These are phyloP conservation scores for Oncopodura yosiiana DNA, from an alignment of 1,140 invertebrate species.

Conservation along the genomic window DNA sequence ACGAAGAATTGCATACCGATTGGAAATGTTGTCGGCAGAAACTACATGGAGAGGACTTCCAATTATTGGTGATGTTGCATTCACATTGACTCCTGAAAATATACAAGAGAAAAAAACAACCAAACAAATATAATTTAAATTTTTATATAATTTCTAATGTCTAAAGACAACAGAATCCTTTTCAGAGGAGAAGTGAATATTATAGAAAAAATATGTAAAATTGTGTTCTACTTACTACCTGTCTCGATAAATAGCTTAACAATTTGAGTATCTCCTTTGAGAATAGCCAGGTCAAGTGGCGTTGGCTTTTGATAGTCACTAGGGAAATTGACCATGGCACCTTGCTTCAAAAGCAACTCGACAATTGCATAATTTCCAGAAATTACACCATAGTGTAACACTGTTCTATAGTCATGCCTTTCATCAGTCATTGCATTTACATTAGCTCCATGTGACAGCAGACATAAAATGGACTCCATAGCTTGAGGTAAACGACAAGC, in stretches of 20 bases:
- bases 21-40: slow-evolving; percentile 67
- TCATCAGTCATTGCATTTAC: slow-evolving; percentile 71
- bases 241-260: slow-evolving; percentile 57
- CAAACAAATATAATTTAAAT: neutral
- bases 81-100: slow-evolving; percentile 61
- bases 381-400: slow-evolving; percentile 77
- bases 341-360: slow-evolving; percentile 69
- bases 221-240: slow-evolving; percentile 48
- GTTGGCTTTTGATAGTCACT: slow-evolving; percentile 66
- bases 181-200: neutral
- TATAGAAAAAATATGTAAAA: neutral
- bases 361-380: slow-evolving; percentile 67
- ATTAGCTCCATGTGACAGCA: slow-evolving; percentile 68
- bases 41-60: slow-evolving; percentile 76
- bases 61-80: slow-evolving; percentile 69
- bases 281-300: slow-evolving; percentile 69
- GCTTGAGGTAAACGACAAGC: slow-evolving; percentile 65
- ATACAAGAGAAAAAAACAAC: no score
- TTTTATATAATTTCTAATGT: neutral
- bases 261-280: slow-evolving; percentile 65
- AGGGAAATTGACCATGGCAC: slow-evolving; percentile 58
- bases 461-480: slow-evolving; percentile 61
- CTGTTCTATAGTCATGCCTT: slow-evolving; percentile 68
- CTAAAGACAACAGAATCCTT: neutral
- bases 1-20: slow-evolving; percentile 48